A percentile compares a stretch with the other conserved stretches of the same genome.
phyloP scores from a whole-genome alignment of 2,113 vertebrate species.

The Dasyornis broadbenti region DNA sequence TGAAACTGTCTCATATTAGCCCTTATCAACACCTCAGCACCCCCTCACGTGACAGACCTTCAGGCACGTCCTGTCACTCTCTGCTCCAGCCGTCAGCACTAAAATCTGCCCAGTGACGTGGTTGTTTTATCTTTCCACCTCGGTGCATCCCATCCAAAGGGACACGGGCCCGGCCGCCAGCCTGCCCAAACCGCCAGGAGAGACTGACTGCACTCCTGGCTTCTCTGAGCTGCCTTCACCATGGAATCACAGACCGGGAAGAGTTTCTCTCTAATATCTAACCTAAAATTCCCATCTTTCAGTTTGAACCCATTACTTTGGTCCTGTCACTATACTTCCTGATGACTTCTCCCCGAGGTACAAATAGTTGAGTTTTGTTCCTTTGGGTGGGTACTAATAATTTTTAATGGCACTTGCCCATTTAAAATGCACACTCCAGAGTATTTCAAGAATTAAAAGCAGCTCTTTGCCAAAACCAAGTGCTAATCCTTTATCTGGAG shows the following conservation, averaged over 20 bases:
- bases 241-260: neutral
- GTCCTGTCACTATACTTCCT: neutral
- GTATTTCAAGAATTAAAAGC: conserved; percentile 45
- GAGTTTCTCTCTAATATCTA: neutral
- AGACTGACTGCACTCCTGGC: neutral
- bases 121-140: neutral
- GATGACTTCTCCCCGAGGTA: neutral
- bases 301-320: neutral
- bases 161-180: rapidly evolving
- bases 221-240: too few species aligned
- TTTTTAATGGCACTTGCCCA: conserved; percentile 1
- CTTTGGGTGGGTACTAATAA: neutral
- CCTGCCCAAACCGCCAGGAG: rapidly evolving
- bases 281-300: too few species aligned
- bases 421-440: neutral
- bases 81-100: neutral
- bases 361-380: conserved; percentile 55
- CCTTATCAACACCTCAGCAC: neutral
- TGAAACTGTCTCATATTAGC: neutral
- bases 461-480: neutral
- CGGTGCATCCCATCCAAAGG: rapidly evolving
- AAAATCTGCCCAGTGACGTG: rapidly evolving
- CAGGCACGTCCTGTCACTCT: neutral
- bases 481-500: neutral
- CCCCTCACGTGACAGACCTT: neutral